Evolutionary conservation across 2,888 invertebrate genomes (phyloP).

Genomic region (Lasioglossum zephyrum): DNA sequence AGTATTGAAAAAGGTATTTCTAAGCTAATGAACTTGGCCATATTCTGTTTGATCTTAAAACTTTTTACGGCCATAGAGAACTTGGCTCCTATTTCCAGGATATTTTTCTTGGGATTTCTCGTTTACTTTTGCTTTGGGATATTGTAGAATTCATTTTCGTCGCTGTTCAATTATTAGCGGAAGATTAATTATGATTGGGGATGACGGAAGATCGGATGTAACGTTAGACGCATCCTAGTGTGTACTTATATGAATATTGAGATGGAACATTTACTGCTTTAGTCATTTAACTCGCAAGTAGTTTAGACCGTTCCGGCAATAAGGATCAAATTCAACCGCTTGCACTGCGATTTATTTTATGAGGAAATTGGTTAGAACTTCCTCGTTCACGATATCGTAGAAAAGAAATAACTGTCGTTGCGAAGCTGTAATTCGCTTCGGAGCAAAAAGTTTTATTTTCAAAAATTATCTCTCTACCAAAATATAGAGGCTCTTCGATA

Average conservation of each 20-base stretch:
- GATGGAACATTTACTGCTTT: not conserved
- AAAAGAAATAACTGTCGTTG: not conserved
- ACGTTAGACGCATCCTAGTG: not conserved
- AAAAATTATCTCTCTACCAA: not conserved
- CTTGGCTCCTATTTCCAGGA: too few relatives aligned
- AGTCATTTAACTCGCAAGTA: not conserved
- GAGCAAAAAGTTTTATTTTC: not conserved
- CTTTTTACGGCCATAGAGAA: too few relatives aligned
- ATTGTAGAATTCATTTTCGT: not conserved
- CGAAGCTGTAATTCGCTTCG: not conserved
- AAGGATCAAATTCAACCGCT: not conserved
- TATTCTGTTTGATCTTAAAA: too few relatives aligned
- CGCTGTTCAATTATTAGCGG: not conserved
- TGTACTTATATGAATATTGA: slow-evolving; percentile 1
- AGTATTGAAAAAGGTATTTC: too few relatives aligned
- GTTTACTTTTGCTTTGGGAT: not conserved
- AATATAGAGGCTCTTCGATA: not conserved
- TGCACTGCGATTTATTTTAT: not conserved
- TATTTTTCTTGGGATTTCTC: not conserved
- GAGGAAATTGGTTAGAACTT: not conserved
- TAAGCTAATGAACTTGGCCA: too few relatives aligned
- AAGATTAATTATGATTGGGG: not conserved
- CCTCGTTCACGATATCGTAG: not conserved
- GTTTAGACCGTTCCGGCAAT: not conserved
- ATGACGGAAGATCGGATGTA: not conserved